Base-by-base conservation (phyloP, 2,113 vertebrate genomes). In the Coptodon bakossiorum region DNA sequence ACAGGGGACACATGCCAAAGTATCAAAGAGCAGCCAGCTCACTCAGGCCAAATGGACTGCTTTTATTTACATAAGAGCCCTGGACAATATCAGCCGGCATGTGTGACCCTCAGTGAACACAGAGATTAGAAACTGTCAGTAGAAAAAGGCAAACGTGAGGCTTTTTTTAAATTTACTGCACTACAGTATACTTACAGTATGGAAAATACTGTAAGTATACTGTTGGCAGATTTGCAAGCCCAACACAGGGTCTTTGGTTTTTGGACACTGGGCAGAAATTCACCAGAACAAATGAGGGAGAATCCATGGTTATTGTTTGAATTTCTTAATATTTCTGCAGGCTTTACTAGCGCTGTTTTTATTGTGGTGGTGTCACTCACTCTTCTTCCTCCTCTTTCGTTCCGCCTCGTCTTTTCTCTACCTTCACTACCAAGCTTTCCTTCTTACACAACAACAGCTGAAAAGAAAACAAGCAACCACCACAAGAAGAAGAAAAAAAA, bases 21-120 rank as follows among this genome's bases (percentile, higher is more conserved):
- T 81, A 76, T 86, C 84, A 91, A 83, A 86, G 84, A 93, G 91
- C 79, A 90, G 87, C 90, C 57, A 76, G 82, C 91, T 86, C 76
- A 6, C 81, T 84, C 59, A 48, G 38, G 90, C 94, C 93, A 95
- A 95, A 93, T 90, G 89, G 88, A 92, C 82, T 40, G 29, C 81
- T 90, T 88, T 86, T 85, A 91, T 96, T 94, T 93, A 92, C 92
- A 94, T 86, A 90, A 89, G 53, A 93, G 88, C 89, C 86, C 91
- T 56, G 71, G 90, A 93, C 84, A 56, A 87, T 87, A 61, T 84
- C 86, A 27, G 56, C 45, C 84, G 27, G 73, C 90, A 81, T 90
- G 90, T 89, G 90, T 88, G 91, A 90, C 88, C 87, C 88, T 63
- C 78, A 14, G 9, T 5, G 52, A 80, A 53, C 16, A 86, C 12